Evolutionary conservation across 2,113 vertebrate genomes (phyloP), one percentile per base, ranked within the genome.

Genomic region (Ophiodon elongatus): DNA sequence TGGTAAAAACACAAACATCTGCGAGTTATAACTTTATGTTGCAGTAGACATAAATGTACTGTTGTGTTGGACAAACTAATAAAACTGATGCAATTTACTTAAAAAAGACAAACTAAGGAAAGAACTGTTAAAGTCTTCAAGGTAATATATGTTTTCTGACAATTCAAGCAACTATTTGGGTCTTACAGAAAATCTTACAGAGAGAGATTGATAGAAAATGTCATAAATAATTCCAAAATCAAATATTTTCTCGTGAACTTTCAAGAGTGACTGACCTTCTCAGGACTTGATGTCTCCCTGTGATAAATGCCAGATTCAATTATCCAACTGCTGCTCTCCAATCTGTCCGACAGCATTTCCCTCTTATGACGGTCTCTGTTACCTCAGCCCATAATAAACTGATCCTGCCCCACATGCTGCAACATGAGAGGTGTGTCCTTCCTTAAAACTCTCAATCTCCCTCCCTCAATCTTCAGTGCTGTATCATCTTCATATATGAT

Each of bases 361-460:
- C 67, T 25, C 67, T 43, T 71, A 60, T n/a, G 47, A 33, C 8
- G 0, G 14, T 31, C 25, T 69, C 67, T 56, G 19, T 73, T 4
- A 52, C 35, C 10, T 85, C 74, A 29, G 57, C 52, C 21, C 47
- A 79, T 68, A 39, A 82, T 84, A 72, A 80, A 83, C 27, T 62
- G 76, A 59, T 88, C 71, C 80, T 81, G 71, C 17, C 35, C 62
- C 69, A 71, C 93, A 94, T 68, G 92, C 83, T 89, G 23, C 5
- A 79, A 90, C 93, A 82, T 59, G n/a, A n/a, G 87, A 85, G 74
- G 80, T 60, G 82, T 91, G 86, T 86, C 79, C 67, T 45, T 69
- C 41, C n/a, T 15, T 21, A 7, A 29, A 43, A n/a, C n/a, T n/a
- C 63, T n/a, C n/a, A n/a, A n/a, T n/a, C n/a, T 59, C 64, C 19